Evolutionary conservation across 2,113 vertebrate species (phyloP).

Genomic region (Apaloderma vittatum): DNA sequence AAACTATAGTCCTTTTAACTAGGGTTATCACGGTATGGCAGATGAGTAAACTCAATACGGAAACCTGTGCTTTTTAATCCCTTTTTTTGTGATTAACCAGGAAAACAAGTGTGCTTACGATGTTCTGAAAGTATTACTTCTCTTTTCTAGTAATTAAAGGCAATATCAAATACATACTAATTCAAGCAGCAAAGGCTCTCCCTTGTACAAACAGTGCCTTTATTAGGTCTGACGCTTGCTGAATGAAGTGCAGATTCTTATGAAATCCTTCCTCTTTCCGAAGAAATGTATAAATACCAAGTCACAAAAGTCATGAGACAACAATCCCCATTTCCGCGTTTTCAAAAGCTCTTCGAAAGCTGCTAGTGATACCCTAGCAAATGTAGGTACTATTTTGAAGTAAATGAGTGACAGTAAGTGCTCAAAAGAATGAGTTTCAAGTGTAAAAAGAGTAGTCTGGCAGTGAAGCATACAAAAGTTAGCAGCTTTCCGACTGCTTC

Average conservation of each 20-base stretch:
- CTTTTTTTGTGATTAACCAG: not conserved
- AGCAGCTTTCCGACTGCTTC: not conserved
- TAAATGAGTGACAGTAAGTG: not conserved
- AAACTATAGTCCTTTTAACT: not conserved
- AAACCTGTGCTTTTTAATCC: not conserved
- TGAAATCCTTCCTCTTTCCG: not conserved
- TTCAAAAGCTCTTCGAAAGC: not conserved
- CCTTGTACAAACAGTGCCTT: not conserved
- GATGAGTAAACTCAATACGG: not conserved
- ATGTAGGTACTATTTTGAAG: not conserved
- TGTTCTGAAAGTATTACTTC: not conserved
- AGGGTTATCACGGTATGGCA: not conserved
- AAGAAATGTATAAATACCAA: not conserved
- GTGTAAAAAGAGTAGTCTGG: not conserved
- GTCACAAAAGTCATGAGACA: not conserved
- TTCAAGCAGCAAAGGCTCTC: not conserved
- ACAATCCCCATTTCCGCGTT: not conserved
- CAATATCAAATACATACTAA: not conserved
- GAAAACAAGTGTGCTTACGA: not conserved
- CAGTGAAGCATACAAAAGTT: not conserved
- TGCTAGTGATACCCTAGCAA: not conserved
- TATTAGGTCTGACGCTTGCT: not conserved
- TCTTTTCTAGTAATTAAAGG: not conserved
- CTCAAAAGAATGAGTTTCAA: not conserved
- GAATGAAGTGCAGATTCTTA: not conserved